Evolutionary conservation across 2,113 vertebrate genomes (phyloP).

Genomic region (Antechinus flavipes): DNA sequence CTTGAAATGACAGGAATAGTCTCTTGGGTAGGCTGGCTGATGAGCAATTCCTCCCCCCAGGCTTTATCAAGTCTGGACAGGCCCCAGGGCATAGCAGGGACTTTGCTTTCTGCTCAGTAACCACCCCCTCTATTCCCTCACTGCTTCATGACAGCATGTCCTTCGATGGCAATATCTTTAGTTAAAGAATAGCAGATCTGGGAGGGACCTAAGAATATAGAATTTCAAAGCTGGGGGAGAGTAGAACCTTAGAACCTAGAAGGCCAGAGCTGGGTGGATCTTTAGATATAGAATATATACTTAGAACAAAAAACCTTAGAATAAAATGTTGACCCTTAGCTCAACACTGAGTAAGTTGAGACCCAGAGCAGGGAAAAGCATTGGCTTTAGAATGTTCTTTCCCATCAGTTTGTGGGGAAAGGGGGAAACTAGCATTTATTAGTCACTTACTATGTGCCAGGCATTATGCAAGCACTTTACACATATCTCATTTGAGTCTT

Average conservation of each 20-base stretch:
- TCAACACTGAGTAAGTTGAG: neutral
- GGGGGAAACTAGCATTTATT: neutral
- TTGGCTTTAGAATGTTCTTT: neutral
- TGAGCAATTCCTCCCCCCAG: neutral
- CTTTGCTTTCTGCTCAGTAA: neutral
- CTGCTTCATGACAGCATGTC: neutral
- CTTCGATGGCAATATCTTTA: neutral
- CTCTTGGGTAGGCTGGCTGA: neutral
- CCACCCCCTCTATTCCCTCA: neutral
- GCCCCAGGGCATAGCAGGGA: neutral
- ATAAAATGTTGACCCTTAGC: neutral
- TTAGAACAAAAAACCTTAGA: neutral
- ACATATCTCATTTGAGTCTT: neutral
- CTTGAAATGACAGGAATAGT: slow-evolving; percentile 5
- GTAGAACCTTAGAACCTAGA: neutral
- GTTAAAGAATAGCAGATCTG: neutral
- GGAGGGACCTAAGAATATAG: no score
- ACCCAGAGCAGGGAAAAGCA: neutral
- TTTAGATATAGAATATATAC: neutral
- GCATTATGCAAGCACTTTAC: neutral
- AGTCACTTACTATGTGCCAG: neutral
- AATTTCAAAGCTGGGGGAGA: neutral
- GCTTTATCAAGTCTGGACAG: neutral
- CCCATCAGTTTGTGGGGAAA: neutral
- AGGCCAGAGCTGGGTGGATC: neutral